Conservation (phyloP, 2,888 invertebrate genomes). For the Endotricha flammealis region DNA sequence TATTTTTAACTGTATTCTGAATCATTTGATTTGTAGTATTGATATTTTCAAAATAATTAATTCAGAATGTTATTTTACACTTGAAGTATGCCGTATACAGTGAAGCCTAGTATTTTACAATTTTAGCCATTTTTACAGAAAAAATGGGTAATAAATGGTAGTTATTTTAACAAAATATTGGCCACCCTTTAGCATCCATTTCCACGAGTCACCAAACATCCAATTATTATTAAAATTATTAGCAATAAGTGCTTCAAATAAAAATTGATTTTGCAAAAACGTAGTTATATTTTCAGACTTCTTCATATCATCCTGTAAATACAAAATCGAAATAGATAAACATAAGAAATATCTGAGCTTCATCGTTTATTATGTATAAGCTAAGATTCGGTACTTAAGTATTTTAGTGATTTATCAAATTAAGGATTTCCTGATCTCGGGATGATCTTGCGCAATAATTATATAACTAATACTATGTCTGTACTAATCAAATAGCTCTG, state of each 20-base stretch:
- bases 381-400: conserved; percentile 66
- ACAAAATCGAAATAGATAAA: conserved; percentile 60
- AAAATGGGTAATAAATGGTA: too few relatives aligned
- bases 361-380: conserved; percentile 66
- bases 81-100: too few relatives aligned
- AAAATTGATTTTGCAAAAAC: conserved; percentile 52
- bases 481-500: conserved; percentile 70
- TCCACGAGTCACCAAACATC: background rate
- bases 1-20: conserved; percentile 3
- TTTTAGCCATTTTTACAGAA: too few relatives aligned
- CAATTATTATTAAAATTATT: conserved; percentile 22
- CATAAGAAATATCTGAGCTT: conserved; percentile 76
- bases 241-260: conserved; percentile 56
- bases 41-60: too few relatives aligned
- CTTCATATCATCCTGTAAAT: conserved; percentile 75
- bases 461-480: conserved; percentile 71
- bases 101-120: too few relatives aligned
- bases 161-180: too few relatives aligned
- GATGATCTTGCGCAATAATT: conserved; percentile 73
- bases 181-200: too few relatives aligned
- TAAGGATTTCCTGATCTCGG: conserved; percentile 50
- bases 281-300: conserved; percentile 51
- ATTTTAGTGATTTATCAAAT: conserved; percentile 54
- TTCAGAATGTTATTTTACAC: too few relatives aligned
- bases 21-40: too few relatives aligned